phyloP scores from a whole-genome alignment of 1,140 invertebrate species.

The Sesamia nonagrioides region DNA sequence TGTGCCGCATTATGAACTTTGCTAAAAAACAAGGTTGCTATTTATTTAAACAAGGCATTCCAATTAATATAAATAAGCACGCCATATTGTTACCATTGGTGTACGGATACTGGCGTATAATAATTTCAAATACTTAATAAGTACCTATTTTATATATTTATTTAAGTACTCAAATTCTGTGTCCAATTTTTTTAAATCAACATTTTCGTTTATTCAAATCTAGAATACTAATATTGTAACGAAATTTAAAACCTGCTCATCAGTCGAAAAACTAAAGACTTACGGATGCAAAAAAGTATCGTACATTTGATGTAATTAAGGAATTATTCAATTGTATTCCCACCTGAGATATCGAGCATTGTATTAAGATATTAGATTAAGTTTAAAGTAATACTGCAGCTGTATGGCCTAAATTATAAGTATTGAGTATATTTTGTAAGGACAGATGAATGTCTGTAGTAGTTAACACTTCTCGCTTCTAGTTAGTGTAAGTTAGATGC shows the following conservation, averaged over 20 bases:
- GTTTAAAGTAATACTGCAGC: constrained; percentile 12
- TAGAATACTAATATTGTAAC: background rate
- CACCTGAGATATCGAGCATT: constrained; percentile 34
- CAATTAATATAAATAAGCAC: constrained; percentile 41
- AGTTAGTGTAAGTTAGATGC: constrained; percentile 41
- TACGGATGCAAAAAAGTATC: constrained; percentile 4
- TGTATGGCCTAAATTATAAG: constrained; percentile 44
- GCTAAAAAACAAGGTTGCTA: constrained; percentile 13
- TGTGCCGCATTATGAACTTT: constrained; percentile 35
- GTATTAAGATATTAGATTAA: constrained; percentile 31
- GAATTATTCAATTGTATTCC: constrained; percentile 39
- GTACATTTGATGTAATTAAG: constrained; percentile 2
- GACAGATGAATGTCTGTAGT: constrained; percentile 3
- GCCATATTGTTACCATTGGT: constrained; percentile 31
- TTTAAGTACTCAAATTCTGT: background rate
- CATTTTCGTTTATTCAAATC: background rate
- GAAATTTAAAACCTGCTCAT: constrained; percentile 20
- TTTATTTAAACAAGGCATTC: constrained; percentile 49
- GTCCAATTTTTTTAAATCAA: background rate
- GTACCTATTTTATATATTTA: too few species aligned
- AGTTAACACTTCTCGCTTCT: constrained; percentile 33
- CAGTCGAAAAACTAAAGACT: constrained; percentile 3
- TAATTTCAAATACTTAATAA: background rate
- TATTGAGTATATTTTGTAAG: constrained; percentile 43
- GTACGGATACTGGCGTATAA: background rate